Base-by-base conservation (phyloP, 1,140 invertebrate species). In the Zaprionus vittiger region DNA sequence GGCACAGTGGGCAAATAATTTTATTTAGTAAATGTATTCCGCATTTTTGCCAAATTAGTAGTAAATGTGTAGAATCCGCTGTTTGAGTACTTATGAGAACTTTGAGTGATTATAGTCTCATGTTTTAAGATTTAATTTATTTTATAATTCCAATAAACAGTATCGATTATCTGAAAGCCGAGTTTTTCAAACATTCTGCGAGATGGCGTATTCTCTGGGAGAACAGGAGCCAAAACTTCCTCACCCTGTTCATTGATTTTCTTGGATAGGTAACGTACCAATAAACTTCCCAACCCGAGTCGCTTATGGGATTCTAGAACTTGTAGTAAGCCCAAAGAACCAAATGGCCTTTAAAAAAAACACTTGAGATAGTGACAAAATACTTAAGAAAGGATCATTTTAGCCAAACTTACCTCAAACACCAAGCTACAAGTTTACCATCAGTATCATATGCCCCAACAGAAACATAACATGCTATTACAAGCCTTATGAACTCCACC, bases 401-500 rank as follows among this genome's bases (percentile, higher is more conserved):
- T 52, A 0, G 24, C 41, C 9, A 57, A 41, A 28, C 57, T 28
- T 47, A 80, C 91, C 83, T 79, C 26, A 92, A 65, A 44, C 86
- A 83, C 91, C 87, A 92, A 5, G 83, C 81, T 11, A 92, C 52
- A 28, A 92, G 77, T 34, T 91, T 78, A 6, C 75, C 82, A 4
- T 49, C 54, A 0, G 64, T 55, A 61, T 86, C 86, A 37, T 77
- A 92, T 7, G 82, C 78, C 3, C 91, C 91, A 7, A 90, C 56
- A n/a, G 73, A 81, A 6, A 74, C 38, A 70, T 90, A 82, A 3
- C 68, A 55, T 2, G 49, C 7, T n/a, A 92, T 91, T 1, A 92
- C 47, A 12, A 26, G 31, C 22, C 70, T 64, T 0, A 92, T 78
- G 80, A 81, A 90, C 0, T 73, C 5, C 14, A 82, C 37, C 0